A percentile compares a stretch with the other conserved stretches of the same genome.
phyloP scores from a whole-genome alignment of 2,888 invertebrate genomes.

The Suillia variegata region DNA sequence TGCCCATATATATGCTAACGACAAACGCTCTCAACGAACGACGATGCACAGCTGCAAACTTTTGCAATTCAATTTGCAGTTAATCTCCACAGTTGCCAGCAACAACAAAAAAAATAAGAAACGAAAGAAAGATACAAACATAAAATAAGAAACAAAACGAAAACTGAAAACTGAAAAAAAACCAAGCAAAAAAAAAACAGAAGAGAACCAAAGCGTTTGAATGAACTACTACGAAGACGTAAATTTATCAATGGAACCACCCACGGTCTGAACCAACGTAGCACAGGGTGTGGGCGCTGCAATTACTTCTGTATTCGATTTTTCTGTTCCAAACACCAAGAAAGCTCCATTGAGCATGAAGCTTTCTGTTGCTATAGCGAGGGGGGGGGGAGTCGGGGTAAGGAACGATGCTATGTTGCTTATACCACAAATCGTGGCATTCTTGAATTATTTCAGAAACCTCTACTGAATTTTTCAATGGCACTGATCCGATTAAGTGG shows the following conservation, averaged over 20 bases:
- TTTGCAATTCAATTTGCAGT: constrained; percentile 54
- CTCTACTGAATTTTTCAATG: too few relatives aligned
- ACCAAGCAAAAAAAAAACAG: neutral
- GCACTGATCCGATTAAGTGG: too few relatives aligned
- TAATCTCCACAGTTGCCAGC: constrained; percentile 36
- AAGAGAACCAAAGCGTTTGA: neutral
- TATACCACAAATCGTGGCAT: too few relatives aligned
- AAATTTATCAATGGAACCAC: constrained; percentile 57
- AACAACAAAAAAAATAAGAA: constrained; percentile 1
- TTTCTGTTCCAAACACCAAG: neutral
- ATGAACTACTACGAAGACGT: constrained; percentile 6
- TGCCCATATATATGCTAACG: neutral
- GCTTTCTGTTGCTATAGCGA: neutral
- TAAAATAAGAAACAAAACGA: too few relatives aligned
- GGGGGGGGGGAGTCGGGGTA: neutral
- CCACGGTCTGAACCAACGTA: constrained; percentile 38
- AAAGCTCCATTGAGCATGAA: constrained; percentile 3
- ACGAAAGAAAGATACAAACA: too few relatives aligned
- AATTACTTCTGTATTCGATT: constrained; percentile 13
- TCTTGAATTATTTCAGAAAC: too few relatives aligned
- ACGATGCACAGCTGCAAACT: constrained; percentile 47
- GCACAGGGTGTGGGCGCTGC: constrained; percentile 20
- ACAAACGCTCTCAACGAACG: neutral
- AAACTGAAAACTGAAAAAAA: neutral
- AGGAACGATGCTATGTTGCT: too few relatives aligned